phyloP scores from a whole-genome alignment of 2,113 vertebrate genomes.

The Ailuropoda melanoleuca region DNA sequence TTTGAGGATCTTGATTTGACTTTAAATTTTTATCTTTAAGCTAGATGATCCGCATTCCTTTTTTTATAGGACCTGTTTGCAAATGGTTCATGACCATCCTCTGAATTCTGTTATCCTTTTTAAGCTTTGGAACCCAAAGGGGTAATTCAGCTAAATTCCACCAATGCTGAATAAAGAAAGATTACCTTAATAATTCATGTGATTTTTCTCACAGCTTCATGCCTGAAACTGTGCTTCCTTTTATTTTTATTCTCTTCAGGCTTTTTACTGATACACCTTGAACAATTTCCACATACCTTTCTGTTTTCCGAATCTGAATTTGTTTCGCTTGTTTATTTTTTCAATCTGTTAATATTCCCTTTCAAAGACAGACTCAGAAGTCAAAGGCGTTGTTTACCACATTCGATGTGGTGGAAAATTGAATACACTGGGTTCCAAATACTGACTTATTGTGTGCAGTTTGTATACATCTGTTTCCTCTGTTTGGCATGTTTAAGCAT shows the following conservation, averaged over 20 bases:
- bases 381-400: background rate
- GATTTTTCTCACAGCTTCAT: background rate
- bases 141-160: background rate
- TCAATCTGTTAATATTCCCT: background rate
- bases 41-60: background rate
- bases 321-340: background rate
- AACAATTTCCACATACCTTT: background rate
- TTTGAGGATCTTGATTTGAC: constrained; percentile 17
- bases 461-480: accelerated
- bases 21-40: background rate
- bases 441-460: background rate
- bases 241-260: background rate
- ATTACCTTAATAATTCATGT: background rate
- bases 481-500: background rate
- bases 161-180: background rate
- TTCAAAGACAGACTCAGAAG: background rate
- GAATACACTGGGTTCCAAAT: background rate
- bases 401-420: background rate
- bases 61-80: background rate
- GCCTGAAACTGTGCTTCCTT: background rate
- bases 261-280: background rate
- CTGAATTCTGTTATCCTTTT: constrained; percentile 15
- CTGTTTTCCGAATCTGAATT: background rate
- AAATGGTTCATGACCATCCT: background rate
- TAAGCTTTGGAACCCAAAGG: background rate